Percentiles rank a stretch among this genome's conserved stretches.
These are phyloP conservation scores for Macrocentrus cingulum DNA, from an alignment of 1,140 invertebrate genomes.

Conservation along the genomic window DNA sequence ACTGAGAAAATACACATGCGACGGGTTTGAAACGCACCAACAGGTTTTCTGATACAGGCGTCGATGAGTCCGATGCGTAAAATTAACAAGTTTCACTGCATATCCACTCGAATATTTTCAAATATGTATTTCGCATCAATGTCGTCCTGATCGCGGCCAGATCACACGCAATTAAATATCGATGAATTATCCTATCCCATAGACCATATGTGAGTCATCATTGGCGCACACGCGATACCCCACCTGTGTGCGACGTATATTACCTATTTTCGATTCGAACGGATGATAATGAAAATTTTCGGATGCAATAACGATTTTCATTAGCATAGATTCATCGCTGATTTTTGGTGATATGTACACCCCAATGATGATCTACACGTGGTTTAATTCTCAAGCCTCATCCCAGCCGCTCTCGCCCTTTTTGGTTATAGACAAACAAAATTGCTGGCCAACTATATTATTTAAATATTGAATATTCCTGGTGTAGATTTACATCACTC, in stretches of 20 bases:
- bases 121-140: too few relatives aligned
- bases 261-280: conserved; percentile 45
- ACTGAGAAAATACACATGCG: not conserved
- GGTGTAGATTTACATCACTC: too few relatives aligned
- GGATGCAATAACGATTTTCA: conserved; percentile 51
- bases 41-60: conserved; percentile 18
- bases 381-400: conserved; percentile 8
- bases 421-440: too few relatives aligned
- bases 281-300: conserved; percentile 39
- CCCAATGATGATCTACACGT: conserved; percentile 6
- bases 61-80: conserved; percentile 16
- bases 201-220: conserved; percentile 17
- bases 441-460: not conserved
- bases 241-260: conserved; percentile 27
- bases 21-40: too few relatives aligned
- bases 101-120: not conserved
- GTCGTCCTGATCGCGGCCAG: too few relatives aligned
- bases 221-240: conserved; percentile 23
- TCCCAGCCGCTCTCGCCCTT: not conserved
- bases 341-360: conserved; percentile 30
- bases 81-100: conserved; percentile 29
- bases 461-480: too few relatives aligned
- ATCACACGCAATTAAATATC: too few relatives aligned
- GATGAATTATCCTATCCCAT: too few relatives aligned
- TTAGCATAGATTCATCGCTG: conserved; percentile 55